Percentiles rank a stretch among this genome's conserved stretches.
These are phyloP conservation scores for Neuroscelio doddi DNA, from an alignment of 2,888 invertebrate species.

Conservation along the genomic window DNA sequence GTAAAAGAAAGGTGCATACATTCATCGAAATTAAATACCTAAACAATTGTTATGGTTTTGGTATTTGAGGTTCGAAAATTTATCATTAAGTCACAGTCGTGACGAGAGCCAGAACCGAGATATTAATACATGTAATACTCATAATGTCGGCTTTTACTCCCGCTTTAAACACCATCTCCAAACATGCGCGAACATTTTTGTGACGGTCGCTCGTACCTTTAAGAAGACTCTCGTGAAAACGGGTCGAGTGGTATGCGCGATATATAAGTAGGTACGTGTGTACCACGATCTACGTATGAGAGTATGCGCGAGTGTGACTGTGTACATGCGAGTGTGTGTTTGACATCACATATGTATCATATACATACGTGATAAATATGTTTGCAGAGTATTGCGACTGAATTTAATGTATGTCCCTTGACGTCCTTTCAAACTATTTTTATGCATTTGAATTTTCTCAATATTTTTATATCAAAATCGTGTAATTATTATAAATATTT, in stretches of 20 bases:
- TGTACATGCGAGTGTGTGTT: constrained; percentile 15
- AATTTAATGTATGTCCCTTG: constrained; percentile 27
- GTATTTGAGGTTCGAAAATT: too few relatives aligned
- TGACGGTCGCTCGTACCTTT: constrained; percentile 35
- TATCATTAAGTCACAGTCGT: constrained; percentile 17
- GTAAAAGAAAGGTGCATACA: too few relatives aligned
- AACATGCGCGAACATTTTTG: constrained; percentile 34
- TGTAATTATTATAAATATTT: too few relatives aligned
- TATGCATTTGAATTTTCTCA: constrained; percentile 19
- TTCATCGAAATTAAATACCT: too few relatives aligned
- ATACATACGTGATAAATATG: constrained; percentile 13
- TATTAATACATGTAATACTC: constrained; percentile 33
- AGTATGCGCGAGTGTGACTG: constrained; percentile 22
- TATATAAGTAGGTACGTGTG: constrained; percentile 37
- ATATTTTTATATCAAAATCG: too few relatives aligned
- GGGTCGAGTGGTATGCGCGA: constrained; percentile 40
- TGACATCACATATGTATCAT: constrained; percentile 21
- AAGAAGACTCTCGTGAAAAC: constrained; percentile 36
- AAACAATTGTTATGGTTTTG: too few relatives aligned
- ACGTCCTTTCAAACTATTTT: constrained; percentile 24
- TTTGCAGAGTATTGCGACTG: constrained; percentile 15
- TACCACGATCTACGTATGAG: constrained; percentile 29
- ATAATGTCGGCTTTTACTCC: constrained; percentile 27
- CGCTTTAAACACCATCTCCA: constrained; percentile 12
- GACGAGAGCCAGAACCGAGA: constrained; percentile 8